These are phyloP conservation scores for Columbina picui DNA, from an alignment of 2,113 vertebrate species.

Conservation along the genomic window DNA sequence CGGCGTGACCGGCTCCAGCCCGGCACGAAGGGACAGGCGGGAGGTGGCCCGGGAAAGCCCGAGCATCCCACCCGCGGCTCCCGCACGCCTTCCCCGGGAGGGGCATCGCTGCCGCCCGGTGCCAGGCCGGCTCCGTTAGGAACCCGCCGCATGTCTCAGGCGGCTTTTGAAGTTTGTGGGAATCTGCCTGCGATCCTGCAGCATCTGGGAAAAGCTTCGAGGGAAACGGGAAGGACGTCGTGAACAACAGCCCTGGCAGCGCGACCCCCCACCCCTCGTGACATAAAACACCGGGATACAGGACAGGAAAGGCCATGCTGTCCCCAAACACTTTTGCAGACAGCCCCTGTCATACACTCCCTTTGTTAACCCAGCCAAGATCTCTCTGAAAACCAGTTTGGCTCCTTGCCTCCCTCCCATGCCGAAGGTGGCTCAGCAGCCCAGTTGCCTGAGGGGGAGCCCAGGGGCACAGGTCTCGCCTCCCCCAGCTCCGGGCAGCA, in stretches of 20 bases:
- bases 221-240: not conserved
- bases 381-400: not conserved
- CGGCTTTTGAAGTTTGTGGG: not conserved
- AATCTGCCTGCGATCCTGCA: not conserved
- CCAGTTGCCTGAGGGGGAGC: not conserved
- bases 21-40: not conserved
- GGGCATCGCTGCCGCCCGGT: not conserved
- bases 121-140: not conserved
- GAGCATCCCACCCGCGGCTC: not conserved
- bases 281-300: not conserved
- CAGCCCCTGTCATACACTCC: not conserved
- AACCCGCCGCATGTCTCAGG: not conserved
- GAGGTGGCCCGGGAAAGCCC: not conserved
- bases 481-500: not conserved
- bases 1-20: not conserved
- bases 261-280: not conserved
- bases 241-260: not conserved
- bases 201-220: not conserved
- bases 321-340: not conserved
- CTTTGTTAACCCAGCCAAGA: slow-evolving; percentile 15
- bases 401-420: not conserved
- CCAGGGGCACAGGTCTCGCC: not conserved
- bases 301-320: not conserved
- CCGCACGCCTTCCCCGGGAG: not conserved
- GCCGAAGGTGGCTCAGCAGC: not conserved